Conservation (phyloP, 2,888 invertebrate species). For the Cheilosia urbana region DNA sequence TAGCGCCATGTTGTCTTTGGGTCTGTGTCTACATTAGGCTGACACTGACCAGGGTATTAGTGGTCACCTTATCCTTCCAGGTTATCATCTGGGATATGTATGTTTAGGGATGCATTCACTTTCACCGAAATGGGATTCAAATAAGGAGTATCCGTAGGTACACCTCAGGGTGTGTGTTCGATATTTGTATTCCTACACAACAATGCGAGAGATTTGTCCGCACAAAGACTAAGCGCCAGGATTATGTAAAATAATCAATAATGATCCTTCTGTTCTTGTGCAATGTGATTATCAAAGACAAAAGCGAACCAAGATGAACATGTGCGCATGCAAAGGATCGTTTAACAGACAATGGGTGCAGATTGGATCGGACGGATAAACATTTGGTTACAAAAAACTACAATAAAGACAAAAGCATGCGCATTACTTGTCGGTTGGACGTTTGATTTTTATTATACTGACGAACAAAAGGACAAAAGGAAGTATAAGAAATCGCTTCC, state of each 20-base stretch:
- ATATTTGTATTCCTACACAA: not conserved
- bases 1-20: constrained; percentile 2
- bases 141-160: not conserved
- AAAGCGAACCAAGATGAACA: not conserved
- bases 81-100: not conserved
- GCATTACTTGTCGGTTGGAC: too few species aligned
- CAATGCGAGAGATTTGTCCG: not conserved
- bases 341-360: not conserved
- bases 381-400: too few species aligned
- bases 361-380: not conserved
- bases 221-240: constrained; percentile 1
- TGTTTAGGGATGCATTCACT: not conserved
- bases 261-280: not conserved
- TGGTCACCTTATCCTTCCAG: not conserved
- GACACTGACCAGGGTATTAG: not conserved
- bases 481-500: too few species aligned
- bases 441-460: too few species aligned
- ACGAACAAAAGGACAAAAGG: too few species aligned
- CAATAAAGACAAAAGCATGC: too few species aligned
- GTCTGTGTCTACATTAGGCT: not conserved
- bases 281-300: not conserved
- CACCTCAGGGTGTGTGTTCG: not conserved
- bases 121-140: not conserved
- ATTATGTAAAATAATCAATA: not conserved
- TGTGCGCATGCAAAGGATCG: not conserved